phyloP scores from a whole-genome alignment of 1,140 invertebrate genomes.

The Drosophila equinoxialis region DNA sequence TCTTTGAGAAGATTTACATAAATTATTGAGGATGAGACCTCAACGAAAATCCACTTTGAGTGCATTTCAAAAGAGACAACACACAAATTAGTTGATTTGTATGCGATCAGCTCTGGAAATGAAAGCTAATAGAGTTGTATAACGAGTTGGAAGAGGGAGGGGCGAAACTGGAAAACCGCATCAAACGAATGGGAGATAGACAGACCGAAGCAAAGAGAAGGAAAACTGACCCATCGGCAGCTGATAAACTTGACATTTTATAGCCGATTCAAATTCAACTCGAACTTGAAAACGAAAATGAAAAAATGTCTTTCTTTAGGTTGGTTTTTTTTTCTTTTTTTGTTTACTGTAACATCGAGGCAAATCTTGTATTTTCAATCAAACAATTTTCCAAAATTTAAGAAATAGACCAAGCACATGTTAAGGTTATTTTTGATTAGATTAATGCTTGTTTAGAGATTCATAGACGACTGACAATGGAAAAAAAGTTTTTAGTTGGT shows the following conservation, averaged over 20 bases:
- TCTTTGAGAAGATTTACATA: constrained; percentile 63
- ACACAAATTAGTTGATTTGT: constrained; percentile 75
- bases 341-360: not conserved
- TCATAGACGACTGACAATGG: not conserved
- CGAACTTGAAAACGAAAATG: constrained; percentile 48
- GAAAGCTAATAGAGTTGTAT: constrained; percentile 78
- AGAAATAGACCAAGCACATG: constrained; percentile 32
- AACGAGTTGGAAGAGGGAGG: constrained; percentile 49
- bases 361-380: constrained; percentile 26
- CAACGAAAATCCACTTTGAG: constrained; percentile 32
- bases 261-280: constrained; percentile 73
- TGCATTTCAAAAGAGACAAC: constrained; percentile 25
- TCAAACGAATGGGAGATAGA: not conserved
- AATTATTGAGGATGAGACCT: constrained; percentile 61
- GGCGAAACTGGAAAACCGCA: constrained; percentile 46
- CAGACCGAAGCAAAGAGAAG: not conserved
- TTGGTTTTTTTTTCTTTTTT: not conserved
- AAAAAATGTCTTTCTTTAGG: constrained; percentile 13
- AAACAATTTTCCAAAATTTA: constrained; percentile 39
- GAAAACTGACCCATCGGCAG: constrained; percentile 47
- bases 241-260: constrained; percentile 73
- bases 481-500: constrained; percentile 27
- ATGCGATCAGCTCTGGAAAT: constrained; percentile 56
- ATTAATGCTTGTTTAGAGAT: constrained; percentile 29
- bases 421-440: constrained; percentile 27